phyloP scores from a whole-genome alignment of 2,888 invertebrate species.

The Scaptomyza parva region DNA sequence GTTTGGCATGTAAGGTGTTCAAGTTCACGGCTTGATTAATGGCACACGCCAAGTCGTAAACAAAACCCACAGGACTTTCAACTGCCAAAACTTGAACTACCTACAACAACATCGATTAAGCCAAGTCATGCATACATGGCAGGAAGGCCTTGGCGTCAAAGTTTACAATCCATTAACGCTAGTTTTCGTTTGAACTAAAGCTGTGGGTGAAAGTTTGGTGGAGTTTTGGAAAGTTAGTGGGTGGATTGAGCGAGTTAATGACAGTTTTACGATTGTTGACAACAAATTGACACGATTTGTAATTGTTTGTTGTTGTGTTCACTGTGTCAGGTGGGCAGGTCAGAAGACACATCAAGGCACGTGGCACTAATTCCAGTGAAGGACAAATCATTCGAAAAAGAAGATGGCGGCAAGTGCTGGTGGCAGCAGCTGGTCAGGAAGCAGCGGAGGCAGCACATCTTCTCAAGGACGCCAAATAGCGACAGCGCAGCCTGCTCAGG shows the following conservation, averaged over 20 bases:
- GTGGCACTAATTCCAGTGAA: conserved; percentile 42
- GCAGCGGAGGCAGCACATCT: conserved; percentile 80
- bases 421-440: conserved; percentile 83
- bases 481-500: conserved; percentile 76
- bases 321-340: conserved; percentile 36
- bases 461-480: conserved; percentile 76
- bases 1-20: conserved; percentile 45
- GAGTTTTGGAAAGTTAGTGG: conserved; percentile 3
- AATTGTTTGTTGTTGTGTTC: conserved; percentile 48
- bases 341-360: conserved; percentile 51
- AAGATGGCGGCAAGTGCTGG: conserved; percentile 71
- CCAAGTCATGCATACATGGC: conserved; percentile 45
- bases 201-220: background rate
- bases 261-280: conserved; percentile 75
- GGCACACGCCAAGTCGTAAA: conserved; percentile 61
- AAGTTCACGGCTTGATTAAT: conserved; percentile 74
- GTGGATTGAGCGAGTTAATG: conserved; percentile 61
- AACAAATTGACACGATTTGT: conserved; percentile 80
- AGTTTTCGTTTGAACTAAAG: conserved; percentile 9
- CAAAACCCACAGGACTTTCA: conserved; percentile 47
- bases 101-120: conserved; percentile 48
- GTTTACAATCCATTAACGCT: conserved; percentile 71
- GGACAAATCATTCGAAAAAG: conserved; percentile 31
- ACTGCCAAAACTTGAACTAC: conserved; percentile 17
- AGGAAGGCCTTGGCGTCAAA: conserved; percentile 66